Percentiles rank a stretch among this genome's conserved stretches.
These are phyloP conservation scores for Eulithis prunata DNA, from an alignment of 2,888 invertebrate species.

Conservation along the genomic window DNA sequence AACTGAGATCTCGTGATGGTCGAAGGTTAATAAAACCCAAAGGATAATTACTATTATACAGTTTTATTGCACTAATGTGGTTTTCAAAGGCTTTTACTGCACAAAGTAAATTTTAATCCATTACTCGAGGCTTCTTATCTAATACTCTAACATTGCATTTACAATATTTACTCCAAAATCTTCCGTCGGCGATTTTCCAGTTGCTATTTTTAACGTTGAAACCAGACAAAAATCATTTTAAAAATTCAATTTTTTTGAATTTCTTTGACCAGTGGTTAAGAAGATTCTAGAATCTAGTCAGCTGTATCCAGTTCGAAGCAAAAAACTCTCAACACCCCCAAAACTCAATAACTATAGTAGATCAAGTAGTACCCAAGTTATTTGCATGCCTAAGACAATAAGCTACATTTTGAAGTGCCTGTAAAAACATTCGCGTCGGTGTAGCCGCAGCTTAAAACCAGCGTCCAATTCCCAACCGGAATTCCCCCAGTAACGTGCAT, in stretches of 20 bases:
- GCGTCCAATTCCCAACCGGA: constrained; percentile 12
- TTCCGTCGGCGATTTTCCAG: constrained; percentile 16
- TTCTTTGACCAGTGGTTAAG: neutral
- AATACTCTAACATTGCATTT: constrained; percentile 18
- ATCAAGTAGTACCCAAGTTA: too few species aligned
- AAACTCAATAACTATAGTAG: too few species aligned
- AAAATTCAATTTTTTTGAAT: neutral
- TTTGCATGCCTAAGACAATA: too few species aligned
- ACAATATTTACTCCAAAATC: constrained; percentile 26
- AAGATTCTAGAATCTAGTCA: too few species aligned
- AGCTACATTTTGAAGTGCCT: too few species aligned
- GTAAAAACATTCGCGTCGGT: neutral
- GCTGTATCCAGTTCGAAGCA: too few species aligned
- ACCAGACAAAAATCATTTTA: constrained; percentile 5
- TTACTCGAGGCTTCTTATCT: constrained; percentile 10
- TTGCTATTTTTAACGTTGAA: neutral
- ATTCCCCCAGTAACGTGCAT: constrained; percentile 22
- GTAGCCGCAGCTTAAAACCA: constrained; percentile 6
- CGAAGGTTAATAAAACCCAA: too few species aligned
- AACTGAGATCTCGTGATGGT: too few species aligned
- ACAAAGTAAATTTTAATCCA: constrained; percentile 30
- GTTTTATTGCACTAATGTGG: neutral
- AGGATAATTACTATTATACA: too few species aligned
- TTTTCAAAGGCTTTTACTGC: constrained; percentile 18
- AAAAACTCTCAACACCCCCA: too few species aligned